Evolutionary conservation across 2,888 invertebrate genomes (phyloP).

Genomic region (Apoderus coryli): DNA sequence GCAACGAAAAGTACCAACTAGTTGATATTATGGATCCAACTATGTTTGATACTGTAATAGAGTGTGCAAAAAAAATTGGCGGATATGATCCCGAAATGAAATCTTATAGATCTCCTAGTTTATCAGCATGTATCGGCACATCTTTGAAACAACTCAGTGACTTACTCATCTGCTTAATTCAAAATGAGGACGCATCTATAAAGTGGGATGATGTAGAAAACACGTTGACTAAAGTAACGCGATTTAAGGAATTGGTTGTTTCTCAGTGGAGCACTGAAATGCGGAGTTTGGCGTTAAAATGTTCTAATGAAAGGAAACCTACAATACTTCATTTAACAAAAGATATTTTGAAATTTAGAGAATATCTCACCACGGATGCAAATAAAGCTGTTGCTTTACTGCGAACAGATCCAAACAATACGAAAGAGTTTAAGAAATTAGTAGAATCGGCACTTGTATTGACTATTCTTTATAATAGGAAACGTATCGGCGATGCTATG

Average conservation of each 20-base stretch:
- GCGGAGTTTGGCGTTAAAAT: constrained; percentile 16
- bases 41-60: neutral
- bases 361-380: too few relatives aligned
- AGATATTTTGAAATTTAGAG: too few relatives aligned
- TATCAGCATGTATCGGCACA: neutral
- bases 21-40: neutral
- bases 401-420: too few relatives aligned
- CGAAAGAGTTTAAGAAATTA: constrained; percentile 12
- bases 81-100: neutral
- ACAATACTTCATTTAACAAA: constrained; percentile 9
- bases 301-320: constrained; percentile 12
- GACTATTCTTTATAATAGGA: constrained; percentile 16
- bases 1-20: neutral
- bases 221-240: constrained; percentile 9
- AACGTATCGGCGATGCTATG: constrained; percentile 17
- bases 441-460: constrained; percentile 13
- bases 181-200: neutral
- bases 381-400: too few relatives aligned
- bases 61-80: neutral
- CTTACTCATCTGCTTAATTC: constrained; percentile 1
- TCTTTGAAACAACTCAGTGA: neutral
- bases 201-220: neutral
- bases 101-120: neutral
- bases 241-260: constrained; percentile 12
- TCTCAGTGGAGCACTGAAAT: constrained; percentile 19